Evolutionary conservation across 1,140 invertebrate species (phyloP).

Genomic region (Arctopsyche grandis): DNA sequence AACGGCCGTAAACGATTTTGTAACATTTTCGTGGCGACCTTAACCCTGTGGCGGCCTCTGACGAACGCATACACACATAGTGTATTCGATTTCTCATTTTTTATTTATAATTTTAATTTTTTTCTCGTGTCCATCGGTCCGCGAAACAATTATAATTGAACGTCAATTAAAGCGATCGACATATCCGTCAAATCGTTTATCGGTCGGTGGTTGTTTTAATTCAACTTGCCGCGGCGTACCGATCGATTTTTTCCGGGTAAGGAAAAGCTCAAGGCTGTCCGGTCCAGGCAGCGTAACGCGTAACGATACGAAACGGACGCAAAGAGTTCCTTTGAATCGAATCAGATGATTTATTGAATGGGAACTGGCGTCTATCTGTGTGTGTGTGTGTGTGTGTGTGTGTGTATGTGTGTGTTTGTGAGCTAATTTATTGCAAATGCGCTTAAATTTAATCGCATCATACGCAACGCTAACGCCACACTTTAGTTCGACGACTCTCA

Average conservation of each 20-base stretch:
- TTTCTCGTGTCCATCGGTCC: no score
- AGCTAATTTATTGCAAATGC: constrained; percentile 25
- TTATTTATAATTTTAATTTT: not conserved
- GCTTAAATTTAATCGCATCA: constrained; percentile 26
- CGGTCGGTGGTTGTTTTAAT: no score
- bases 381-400: not conserved
- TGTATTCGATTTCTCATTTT: not conserved
- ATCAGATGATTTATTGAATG: constrained; percentile 32
- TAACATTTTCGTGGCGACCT: not conserved
- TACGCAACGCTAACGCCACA: not conserved
- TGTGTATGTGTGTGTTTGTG: no score
- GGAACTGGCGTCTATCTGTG: constrained; percentile 3
- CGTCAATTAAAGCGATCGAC: no score
- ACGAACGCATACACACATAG: not conserved
- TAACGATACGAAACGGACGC: constrained; percentile 3
- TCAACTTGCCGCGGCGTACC: no score
- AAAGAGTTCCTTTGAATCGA: constrained; percentile 12
- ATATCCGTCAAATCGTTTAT: no score
- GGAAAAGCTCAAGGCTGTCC: constrained; percentile 19
- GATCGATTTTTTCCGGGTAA: constrained; percentile 18
- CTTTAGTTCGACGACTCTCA: not conserved
- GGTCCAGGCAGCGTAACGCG: not conserved
- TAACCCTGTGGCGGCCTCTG: not conserved
- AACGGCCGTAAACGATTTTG: constrained; percentile 25
- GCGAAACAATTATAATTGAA: no score